Conservation (phyloP, 2,888 invertebrate species). For the Andrena fulva region DNA sequence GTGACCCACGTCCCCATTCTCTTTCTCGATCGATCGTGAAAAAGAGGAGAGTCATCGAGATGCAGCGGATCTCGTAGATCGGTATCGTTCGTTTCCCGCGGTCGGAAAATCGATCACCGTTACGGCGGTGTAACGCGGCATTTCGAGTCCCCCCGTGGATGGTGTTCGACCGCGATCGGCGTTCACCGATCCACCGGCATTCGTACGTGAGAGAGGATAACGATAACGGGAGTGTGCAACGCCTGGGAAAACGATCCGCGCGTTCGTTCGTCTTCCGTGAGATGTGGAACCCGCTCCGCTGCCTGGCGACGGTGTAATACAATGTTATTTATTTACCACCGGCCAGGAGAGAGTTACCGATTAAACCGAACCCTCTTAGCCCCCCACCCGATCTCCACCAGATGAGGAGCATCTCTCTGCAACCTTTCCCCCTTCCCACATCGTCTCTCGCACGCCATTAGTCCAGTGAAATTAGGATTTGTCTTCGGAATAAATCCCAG, state of each 20-base stretch:
- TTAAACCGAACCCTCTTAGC: slow-evolving; percentile 53
- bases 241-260: slow-evolving; percentile 73
- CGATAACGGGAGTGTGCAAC: slow-evolving; percentile 75
- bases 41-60: neutral
- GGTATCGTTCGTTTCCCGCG: slow-evolving; percentile 33
- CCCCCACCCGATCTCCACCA: neutral
- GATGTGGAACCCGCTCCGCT: slow-evolving; percentile 51
- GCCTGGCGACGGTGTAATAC: slow-evolving; percentile 51
- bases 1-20: no score
- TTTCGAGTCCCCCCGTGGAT: slow-evolving; percentile 53
- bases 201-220: slow-evolving; percentile 73
- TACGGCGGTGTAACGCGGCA: slow-evolving; percentile 49
- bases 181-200: slow-evolving; percentile 62
- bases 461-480: no score
- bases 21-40: neutral
- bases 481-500: no score
- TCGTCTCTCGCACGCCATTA: neutral
- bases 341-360: slow-evolving; percentile 43
- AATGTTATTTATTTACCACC: slow-evolving; percentile 67
- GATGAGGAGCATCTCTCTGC: slow-evolving; percentile 34
- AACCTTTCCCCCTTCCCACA: neutral
- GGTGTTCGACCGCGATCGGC: slow-evolving; percentile 43
- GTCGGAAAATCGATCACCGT: slow-evolving; percentile 60
- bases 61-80: slow-evolving; percentile 10
- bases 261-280: slow-evolving; percentile 69